phyloP scores from a whole-genome alignment of 2,797 vertebrate species.

The Sphaeramia orbicularis region DNA sequence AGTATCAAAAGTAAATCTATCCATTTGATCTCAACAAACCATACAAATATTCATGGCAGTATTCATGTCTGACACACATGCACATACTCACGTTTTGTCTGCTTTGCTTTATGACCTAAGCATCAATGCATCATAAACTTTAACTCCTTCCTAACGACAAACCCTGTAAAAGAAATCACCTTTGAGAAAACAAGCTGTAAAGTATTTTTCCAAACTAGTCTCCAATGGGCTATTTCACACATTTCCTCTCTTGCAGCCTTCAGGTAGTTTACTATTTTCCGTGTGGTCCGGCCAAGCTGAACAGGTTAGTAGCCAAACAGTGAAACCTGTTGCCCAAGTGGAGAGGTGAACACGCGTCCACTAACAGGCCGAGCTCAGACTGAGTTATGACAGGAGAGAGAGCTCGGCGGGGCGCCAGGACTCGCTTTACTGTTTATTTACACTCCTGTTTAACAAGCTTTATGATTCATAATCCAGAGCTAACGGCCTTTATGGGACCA shows the following conservation, averaged over 20 bases:
- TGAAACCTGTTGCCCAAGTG: slow-evolving; percentile 67
- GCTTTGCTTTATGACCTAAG: slow-evolving; percentile 30
- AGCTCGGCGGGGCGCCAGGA: slow-evolving; percentile 61
- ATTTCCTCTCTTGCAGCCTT: slow-evolving; percentile 28
- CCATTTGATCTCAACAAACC: too few relatives aligned
- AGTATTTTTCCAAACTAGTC: slow-evolving; percentile 26
- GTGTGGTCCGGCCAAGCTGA: slow-evolving; percentile 3
- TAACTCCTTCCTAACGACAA: slow-evolving; percentile 52
- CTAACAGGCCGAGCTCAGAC: slow-evolving; percentile 50
- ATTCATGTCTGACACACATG: neutral
- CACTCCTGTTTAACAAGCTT: slow-evolving; percentile 77
- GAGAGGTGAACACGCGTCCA: slow-evolving; percentile 16
- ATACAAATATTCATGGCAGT: neutral
- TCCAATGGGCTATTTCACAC: slow-evolving; percentile 45
- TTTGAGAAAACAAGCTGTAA: slow-evolving; percentile 38
- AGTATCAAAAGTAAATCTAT: too few relatives aligned
- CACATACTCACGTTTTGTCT: neutral
- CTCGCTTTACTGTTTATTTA: slow-evolving; percentile 82
- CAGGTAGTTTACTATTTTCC: slow-evolving; percentile 40
- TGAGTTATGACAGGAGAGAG: slow-evolving; percentile 65
- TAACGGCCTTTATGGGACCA: slow-evolving; percentile 74
- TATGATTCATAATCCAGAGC: slow-evolving; percentile 79
- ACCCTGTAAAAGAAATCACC: slow-evolving; percentile 56
- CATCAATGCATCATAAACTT: slow-evolving; percentile 62
- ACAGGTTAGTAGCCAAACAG: slow-evolving; percentile 44